phyloP scores from a whole-genome alignment of 2,888 invertebrate species.

The Erebia epiphron region DNA sequence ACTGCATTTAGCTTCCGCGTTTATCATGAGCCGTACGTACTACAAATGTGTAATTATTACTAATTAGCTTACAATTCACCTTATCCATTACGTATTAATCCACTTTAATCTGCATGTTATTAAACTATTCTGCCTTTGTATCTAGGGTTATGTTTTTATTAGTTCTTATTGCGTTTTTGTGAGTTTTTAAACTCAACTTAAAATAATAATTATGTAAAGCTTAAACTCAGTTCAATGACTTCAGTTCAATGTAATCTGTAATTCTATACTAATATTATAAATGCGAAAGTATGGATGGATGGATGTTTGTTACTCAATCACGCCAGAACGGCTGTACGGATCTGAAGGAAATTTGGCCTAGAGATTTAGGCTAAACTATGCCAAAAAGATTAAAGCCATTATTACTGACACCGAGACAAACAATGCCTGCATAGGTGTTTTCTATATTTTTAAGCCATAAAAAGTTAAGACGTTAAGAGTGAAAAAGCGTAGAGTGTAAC shows the following conservation, averaged over 20 bases:
- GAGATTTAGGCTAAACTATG: background rate
- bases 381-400: background rate
- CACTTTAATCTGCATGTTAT: constrained; percentile 12
- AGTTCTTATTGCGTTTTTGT: background rate
- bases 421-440: background rate
- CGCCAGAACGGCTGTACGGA: too few species aligned
- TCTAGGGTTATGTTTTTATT: background rate
- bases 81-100: constrained; percentile 28
- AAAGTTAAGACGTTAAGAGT: background rate
- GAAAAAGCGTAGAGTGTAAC: background rate
- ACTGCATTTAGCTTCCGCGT: constrained; percentile 40
- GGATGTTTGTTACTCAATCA: too few species aligned
- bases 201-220: background rate
- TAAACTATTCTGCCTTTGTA: background rate
- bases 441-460: background rate
- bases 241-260: background rate
- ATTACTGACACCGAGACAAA: background rate
- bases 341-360: too few species aligned
- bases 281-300: too few species aligned
- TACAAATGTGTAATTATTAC: constrained; percentile 29
- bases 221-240: too few species aligned
- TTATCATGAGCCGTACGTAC: constrained; percentile 36
- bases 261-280: background rate
- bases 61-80: constrained; percentile 17
- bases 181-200: background rate